phyloP scores from a whole-genome alignment of 2,888 invertebrate species.

The Calameuta idolon region DNA sequence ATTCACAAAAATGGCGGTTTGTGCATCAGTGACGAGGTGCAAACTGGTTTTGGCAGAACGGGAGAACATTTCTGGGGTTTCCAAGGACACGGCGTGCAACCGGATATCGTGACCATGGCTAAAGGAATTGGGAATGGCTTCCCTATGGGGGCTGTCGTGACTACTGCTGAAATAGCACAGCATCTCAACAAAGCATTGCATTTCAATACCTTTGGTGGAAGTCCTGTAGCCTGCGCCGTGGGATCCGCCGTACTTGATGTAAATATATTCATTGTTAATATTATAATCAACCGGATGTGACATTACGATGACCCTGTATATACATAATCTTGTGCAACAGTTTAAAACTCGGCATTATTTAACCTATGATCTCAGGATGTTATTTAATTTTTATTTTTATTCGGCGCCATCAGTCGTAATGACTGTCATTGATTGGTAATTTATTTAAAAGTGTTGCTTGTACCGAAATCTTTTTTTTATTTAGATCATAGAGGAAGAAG shows the following conservation, averaged over 20 bases:
- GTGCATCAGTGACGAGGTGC: constrained; percentile 95
- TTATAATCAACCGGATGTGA: neutral
- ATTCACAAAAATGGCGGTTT: constrained; percentile 87
- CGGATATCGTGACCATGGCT: constrained; percentile 97
- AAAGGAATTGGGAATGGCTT: constrained; percentile 97
- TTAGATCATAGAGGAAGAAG: constrained; percentile 89
- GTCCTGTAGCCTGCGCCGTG: constrained; percentile 88
- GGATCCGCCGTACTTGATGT: constrained; percentile 95
- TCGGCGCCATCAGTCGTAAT: neutral
- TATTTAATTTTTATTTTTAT: constrained; percentile 3
- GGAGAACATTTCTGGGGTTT: constrained; percentile 99
- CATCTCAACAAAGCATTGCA: constrained; percentile 81
- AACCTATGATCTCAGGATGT: neutral
- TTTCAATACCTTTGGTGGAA: constrained; percentile 97
- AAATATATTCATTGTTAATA: constrained; percentile 46
- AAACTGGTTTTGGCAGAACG: constrained; percentile 95
- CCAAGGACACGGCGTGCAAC: constrained; percentile 83
- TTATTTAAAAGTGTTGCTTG: neutral
- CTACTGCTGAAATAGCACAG: constrained; percentile 88
- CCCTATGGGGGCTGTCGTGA: constrained; percentile 95
- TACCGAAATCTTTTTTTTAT: constrained; percentile 32
- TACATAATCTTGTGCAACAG: neutral
- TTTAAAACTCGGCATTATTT: neutral
- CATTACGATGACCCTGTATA: neutral
- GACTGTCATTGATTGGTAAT: neutral